Base-by-base conservation (phyloP, 2,888 invertebrate genomes). In the Fragum whitleyi region DNA sequence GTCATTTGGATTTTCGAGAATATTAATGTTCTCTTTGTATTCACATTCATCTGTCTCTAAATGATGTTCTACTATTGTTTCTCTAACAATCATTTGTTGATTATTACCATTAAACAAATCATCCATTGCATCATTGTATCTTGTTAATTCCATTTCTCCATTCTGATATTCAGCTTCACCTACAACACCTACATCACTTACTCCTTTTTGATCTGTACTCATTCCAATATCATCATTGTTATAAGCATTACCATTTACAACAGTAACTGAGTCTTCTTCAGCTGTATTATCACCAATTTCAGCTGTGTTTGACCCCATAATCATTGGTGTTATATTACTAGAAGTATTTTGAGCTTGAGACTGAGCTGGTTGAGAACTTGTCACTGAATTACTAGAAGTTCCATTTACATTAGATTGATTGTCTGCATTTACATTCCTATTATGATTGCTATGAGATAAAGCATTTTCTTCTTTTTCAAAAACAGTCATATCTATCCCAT, bases 401-500 rank as follows among this genome's bases (percentile, higher is more conserved):
- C 67, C 68, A 67, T 74, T 77, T 3, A 29, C 51, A 74, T 65
- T 74, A 65, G 65, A 42, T 32, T 28, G 32, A 32, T 61, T 19
- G n/a, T n/a, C n/a, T 16, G 16, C 39, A 16, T n/a, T 42, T 42
- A 19, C 65, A 42, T 39, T 42, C 21, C 7, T 9, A 2, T 9
- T 23, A 9, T 39, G 3, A 26, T 23, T 65, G 14, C 7, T 2
- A 42, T n/a, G 21, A 42, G 39, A 39, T 47, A 28, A n/a, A 42
- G 26, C 19, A 47, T 51, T 32, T 32, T 62, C 53, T 26, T 26
- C 42, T 29, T 0, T 2, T 9, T 73, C 72, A 47, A 73, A 73
- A 21, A 73, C 61, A 26, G 65, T 36, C 71, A 72, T 65, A 57
- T 77, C 73, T 26, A 83, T 76, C 57, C 77, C 83, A 67, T 85